Percentiles rank a stretch among this genome's conserved stretches.
These are phyloP conservation scores for Muntiacus muntjak DNA, from an alignment of 2,113 vertebrate species.

Conservation along the genomic window DNA sequence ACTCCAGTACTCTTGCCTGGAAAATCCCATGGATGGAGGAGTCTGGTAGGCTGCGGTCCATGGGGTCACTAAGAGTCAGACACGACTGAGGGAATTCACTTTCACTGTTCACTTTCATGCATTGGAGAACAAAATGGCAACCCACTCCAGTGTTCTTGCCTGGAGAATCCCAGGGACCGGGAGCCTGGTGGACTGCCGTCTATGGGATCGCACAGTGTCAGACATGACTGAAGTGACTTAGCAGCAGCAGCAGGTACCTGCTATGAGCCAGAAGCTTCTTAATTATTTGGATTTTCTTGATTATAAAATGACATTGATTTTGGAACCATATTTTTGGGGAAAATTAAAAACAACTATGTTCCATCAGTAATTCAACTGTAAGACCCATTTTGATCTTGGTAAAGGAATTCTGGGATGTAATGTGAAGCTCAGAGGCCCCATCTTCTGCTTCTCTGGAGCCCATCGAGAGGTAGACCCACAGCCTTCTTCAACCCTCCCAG, in stretches of 20 bases:
- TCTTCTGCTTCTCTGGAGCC: background rate
- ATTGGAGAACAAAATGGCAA: too few relatives aligned
- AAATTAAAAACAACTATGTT: background rate
- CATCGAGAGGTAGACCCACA: background rate
- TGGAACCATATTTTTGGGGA: background rate
- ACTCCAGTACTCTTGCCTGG: too few relatives aligned
- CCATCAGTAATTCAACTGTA: background rate
- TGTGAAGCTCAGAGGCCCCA: background rate
- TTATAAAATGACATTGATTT: background rate
- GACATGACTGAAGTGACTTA: too few relatives aligned
- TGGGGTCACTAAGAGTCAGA: accelerated
- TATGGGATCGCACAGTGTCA: too few relatives aligned
- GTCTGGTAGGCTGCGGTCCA: too few relatives aligned
- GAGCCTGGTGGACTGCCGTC: too few relatives aligned
- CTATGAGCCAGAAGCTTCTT: background rate
- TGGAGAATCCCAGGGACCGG: too few relatives aligned
- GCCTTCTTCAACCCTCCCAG: background rate
- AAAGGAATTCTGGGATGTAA: background rate
- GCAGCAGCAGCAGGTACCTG: too few relatives aligned
- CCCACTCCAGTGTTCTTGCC: too few relatives aligned
- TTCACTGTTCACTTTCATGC: too few relatives aligned
- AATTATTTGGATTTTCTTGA: background rate
- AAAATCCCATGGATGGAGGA: too few relatives aligned
- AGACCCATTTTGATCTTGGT: background rate
- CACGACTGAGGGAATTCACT: too few relatives aligned